These are phyloP conservation scores for Manis crassicaudata DNA, from an alignment of 2,797 vertebrate species.

Conservation along the genomic window DNA sequence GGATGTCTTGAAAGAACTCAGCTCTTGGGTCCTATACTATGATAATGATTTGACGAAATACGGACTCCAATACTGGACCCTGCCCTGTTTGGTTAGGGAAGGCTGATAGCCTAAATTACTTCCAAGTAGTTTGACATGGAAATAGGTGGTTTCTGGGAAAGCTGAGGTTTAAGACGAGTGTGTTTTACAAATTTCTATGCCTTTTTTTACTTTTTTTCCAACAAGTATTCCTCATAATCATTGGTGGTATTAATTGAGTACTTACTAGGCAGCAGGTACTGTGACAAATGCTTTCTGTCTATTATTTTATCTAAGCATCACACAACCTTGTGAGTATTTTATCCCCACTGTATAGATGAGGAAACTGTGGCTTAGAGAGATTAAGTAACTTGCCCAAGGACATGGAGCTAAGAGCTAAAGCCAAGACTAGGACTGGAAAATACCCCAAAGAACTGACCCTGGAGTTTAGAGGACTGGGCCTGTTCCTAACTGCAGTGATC, in stretches of 20 bases:
- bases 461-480: background rate
- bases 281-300: constrained; percentile 12
- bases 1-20: constrained; percentile 5
- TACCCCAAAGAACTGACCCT: background rate
- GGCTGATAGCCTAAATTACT: background rate
- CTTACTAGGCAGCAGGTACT: background rate
- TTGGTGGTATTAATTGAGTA: background rate
- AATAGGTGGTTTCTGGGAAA: constrained; percentile 20
- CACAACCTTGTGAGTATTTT: background rate
- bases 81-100: background rate
- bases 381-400: constrained; percentile 79
- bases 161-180: background rate
- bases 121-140: background rate
- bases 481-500: background rate
- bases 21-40: background rate
- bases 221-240: background rate
- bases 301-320: background rate
- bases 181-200: background rate
- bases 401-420: constrained; percentile 40
- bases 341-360: constrained; percentile 3
- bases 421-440: background rate
- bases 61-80: background rate
- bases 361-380: constrained; percentile 39
- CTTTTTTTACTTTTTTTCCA: background rate
- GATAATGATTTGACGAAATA: background rate